A percentile compares a stretch with the other conserved stretches of the same genome.
Conservation (phyloP, 2,113 vertebrate genomes). For the Guaruba guarouba region DNA sequence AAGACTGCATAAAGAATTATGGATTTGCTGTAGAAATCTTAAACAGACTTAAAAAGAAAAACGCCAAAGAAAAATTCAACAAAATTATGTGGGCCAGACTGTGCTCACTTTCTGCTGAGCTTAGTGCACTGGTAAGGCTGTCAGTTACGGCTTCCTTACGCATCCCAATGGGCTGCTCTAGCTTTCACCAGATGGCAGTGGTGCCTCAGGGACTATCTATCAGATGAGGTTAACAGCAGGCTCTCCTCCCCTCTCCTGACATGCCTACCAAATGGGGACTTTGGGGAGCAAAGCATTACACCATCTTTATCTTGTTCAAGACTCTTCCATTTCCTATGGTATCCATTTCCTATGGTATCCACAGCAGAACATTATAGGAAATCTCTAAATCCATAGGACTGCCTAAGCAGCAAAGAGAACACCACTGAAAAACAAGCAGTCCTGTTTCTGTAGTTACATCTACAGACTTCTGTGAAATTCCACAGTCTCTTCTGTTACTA, state of each 20-base stretch:
- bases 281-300: not conserved
- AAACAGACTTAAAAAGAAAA: not conserved
- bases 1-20: not conserved
- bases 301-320: not conserved
- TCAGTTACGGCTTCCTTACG: conserved; percentile 2
- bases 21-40: not conserved
- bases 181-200: conserved; percentile 69
- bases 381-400: not conserved
- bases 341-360: not conserved
- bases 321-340: not conserved
- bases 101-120: not conserved
- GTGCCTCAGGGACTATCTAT: conserved; percentile 60
- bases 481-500: not conserved
- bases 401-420: not conserved
- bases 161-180: conserved; percentile 32
- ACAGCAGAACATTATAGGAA: not conserved
- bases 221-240: conserved; percentile 28
- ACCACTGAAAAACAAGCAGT: not conserved
- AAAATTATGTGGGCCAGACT: not conserved
- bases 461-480: not conserved
- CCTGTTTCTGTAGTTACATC: not conserved
- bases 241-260: conserved; percentile 23
- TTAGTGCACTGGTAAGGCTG: not conserved
- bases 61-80: not conserved
- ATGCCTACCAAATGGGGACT: not conserved